Base-by-base conservation (phyloP, 2,888 invertebrate species). In the Macrosiphum euphorbiae region DNA sequence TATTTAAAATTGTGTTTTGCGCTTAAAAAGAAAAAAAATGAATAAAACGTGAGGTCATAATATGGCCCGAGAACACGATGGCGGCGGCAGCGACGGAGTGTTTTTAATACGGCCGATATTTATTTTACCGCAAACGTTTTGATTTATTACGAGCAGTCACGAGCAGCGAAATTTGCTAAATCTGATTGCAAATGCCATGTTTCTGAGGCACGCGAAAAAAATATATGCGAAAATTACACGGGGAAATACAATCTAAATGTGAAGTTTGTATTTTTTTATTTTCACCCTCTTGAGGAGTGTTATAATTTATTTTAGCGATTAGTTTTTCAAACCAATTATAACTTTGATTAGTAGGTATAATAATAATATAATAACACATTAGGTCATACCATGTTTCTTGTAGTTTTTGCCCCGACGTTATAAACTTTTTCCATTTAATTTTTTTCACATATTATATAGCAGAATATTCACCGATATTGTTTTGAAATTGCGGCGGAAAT, bases 141-240 rank as follows among this genome's bases (percentile, higher is more conserved):
- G 88, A 88, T 88, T 92, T 92, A 92, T 88, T 88, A 50, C 50
- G 41, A 87, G 20, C 52, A 55, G 92, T 92, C 92, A 92, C 88
- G 92, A 92, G 67, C 92, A 92, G 84, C 13, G 47, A 52, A 88
- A 88, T 88, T 67, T 7, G 20, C 67, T 2, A 78, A 92, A 92
- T 88, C 88, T 52, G 92, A 92, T 92, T 92, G 52, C 58, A 28
- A 92, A 86, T 47, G 47, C 35, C 44, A 47, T 91, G 91, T 91
- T 91, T 41, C 4, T 13, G 44, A 13, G 47, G n/a, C 58, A 86
- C 86, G 91, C n/a, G 58, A 86, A 61, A 91, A 90, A 85, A 84
- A 84, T 55, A 20, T 44, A 90, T 85, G 44, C 44, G 8, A 44
- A 91, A 86, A 44, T 58, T 85, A 85, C 78, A 41, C 55, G 20